These are phyloP conservation scores for Hypothenemus hampei DNA, from an alignment of 1,140 invertebrate genomes.

Conservation along the genomic window DNA sequence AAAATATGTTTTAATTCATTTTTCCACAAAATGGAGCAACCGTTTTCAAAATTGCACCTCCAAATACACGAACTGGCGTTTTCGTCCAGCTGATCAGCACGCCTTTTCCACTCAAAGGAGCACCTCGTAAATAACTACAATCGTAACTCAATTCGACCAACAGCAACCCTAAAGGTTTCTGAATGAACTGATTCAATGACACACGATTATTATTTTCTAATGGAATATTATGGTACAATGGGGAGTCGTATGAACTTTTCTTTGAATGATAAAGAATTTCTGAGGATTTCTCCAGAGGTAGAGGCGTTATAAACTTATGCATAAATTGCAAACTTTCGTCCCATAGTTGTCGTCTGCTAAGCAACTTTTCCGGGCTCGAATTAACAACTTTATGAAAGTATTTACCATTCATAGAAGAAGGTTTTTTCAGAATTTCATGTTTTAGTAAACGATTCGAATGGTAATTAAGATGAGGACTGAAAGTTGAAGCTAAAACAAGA, in stretches of 20 bases:
- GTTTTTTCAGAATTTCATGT: no score
- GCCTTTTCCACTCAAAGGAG: constrained; percentile 46
- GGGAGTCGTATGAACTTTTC: no score
- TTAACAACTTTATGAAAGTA: neutral
- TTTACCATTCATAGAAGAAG: no score
- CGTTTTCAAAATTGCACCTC: constrained; percentile 52
- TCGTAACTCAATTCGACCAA: constrained; percentile 48
- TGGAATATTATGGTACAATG: no score
- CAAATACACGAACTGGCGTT: constrained; percentile 53
- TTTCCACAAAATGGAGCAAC: constrained; percentile 45
- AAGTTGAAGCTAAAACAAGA: constrained; percentile 55
- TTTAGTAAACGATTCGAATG: neutral
- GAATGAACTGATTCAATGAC: no score
- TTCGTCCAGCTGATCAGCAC: constrained; percentile 54
- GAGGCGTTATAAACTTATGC: no score
- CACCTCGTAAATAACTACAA: constrained; percentile 50
- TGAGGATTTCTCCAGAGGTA: no score
- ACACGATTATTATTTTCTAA: no score
- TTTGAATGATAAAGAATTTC: no score
- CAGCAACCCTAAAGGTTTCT: constrained; percentile 45
- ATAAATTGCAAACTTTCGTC: neutral
- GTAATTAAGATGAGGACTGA: constrained; percentile 28
- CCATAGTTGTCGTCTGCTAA: neutral
- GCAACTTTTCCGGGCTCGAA: neutral
- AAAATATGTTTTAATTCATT: neutral